phyloP scores from a whole-genome alignment of 1,140 invertebrate genomes.

The Drosophila repleta region DNA sequence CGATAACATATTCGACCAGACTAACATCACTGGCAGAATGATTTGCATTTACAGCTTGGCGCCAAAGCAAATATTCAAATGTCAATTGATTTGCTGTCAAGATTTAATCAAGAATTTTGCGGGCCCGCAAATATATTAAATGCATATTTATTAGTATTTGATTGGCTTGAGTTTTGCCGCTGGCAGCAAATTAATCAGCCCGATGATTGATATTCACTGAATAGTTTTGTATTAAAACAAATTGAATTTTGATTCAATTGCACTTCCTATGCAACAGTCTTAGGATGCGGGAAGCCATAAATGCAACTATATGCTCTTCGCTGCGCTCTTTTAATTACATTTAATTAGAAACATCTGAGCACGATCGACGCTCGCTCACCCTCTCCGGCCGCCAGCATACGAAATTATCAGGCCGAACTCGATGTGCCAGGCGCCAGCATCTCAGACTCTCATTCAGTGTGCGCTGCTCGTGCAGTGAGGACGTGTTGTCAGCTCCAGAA shows the following conservation, averaged over 20 bases:
- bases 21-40: no score
- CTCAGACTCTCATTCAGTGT: conserved; percentile 53
- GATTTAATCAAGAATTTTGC: background rate
- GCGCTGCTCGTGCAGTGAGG: conserved; percentile 64
- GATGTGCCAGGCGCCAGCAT: conserved; percentile 47
- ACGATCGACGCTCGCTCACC: background rate
- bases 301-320: conserved; percentile 12
- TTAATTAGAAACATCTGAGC: conserved; percentile 66
- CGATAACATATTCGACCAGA: background rate
- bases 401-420: conserved; percentile 35
- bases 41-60: conserved; percentile 5
- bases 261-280: conserved; percentile 10
- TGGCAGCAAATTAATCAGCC: conserved; percentile 27
- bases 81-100: conserved; percentile 2
- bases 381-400: conserved; percentile 24
- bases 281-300: conserved; percentile 56
- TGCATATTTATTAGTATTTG: conserved; percentile 42
- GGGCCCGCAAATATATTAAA: conserved; percentile 2
- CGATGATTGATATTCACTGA: conserved; percentile 52
- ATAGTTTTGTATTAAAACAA: conserved; percentile 78
- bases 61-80: conserved; percentile 19
- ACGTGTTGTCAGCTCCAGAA: conserved; percentile 44
- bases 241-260: conserved; percentile 72
- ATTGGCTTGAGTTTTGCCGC: conserved; percentile 62
- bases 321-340: conserved; percentile 56